Evolutionary conservation across 2,888 invertebrate species (phyloP), one percentile per base, ranked within the genome.

Genomic region (Drosophila anomalipes): DNA sequence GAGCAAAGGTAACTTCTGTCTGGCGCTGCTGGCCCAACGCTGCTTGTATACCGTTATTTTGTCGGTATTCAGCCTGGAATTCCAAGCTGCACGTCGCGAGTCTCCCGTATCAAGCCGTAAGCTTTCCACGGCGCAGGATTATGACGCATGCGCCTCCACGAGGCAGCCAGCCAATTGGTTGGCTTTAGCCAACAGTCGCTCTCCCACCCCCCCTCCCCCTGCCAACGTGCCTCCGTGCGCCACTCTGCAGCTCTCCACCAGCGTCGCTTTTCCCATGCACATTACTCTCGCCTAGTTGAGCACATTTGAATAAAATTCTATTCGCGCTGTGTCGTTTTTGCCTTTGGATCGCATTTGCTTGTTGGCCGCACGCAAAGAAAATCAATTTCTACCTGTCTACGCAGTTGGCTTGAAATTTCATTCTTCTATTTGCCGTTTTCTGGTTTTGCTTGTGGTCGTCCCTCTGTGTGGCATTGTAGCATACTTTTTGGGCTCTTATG

Each of bases 1-100:
- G 91, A 93, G 92, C 93, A 94, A 94, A 93, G 93, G 93, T 93
- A 93, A 93, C 92, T 93, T 94, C 92, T 92, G 93, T 94, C 94
- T 94, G 93, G 87, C 89, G 83, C 74, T 71, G 75, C 76, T 80
- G 57, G 74, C 70, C 71, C 68, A 59, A 51, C 56, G 76, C 77
- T 82, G 72, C 77, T 53, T 49, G 56, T 86, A 89, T 86, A 89
- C 79, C 80, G 85, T 86, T 78, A 76, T 85, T 89, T 82, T 79
- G 65, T 83, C 82, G 79, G 82, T 84, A 81, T 86, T 86, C 83
- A 81, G 83, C 83, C 90, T 92, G 92, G 91, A 91, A 91, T 86
- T 79, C 79, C 83, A 84, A 47, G 82, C 72, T 61, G 51, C 56
- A 63, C 37, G 56, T 41, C 62, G 60, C 66, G 30, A 14, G 59